Base-by-base conservation (phyloP, 2,888 invertebrate genomes). In the Rotaria macrura region DNA sequence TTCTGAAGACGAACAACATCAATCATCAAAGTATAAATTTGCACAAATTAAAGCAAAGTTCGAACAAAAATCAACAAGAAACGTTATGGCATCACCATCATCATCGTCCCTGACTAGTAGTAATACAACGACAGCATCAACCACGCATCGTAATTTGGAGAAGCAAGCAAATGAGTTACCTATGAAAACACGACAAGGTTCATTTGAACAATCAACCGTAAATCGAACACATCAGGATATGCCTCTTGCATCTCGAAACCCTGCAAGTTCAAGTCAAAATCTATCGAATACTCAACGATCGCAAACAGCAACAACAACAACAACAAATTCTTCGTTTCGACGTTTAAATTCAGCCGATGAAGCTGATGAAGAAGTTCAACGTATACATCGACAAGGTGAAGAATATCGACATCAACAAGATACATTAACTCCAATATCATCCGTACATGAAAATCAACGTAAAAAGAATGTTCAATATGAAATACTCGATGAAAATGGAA, bases 341-440 rank as follows among this genome's bases (percentile, higher is more conserved):
- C 40, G 43, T 25, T 40, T 79, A 12, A 79, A 79, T 79, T 79
- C 79, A 12, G 79, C n/a, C n/a, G 79, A 79, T 43, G 79, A 79
- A n/a, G 79, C 79, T n/a, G 79, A 79, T 79, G 79, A 79, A 79
- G 79, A 79, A 79, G 79, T 79, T 25, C 79, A 79, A 38, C 79
- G 43, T 25, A 79, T 79, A 43, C 79, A 79, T 43, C 40, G 79
- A 43, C 38, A 79, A 79, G 34, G 43, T 79, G 14, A 79, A 79
- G 40, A 43, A 0, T 12, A 5, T 34, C 65, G 65, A 20, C 34
- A 65, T 20, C 65, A 20, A 14, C 65, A 34, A 12, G 5, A 38
- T 3, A 17, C 65, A 17, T 34, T 34, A 20, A 14, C 65, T 38
- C 29, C 65, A 2, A 34, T 65, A 34, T 20, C 65, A 5, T 29